Percentiles rank a stretch among this genome's conserved stretches.
Evolutionary conservation across 2,888 invertebrate species (phyloP).

Genomic region (Nephrotoma appendiculata): DNA sequence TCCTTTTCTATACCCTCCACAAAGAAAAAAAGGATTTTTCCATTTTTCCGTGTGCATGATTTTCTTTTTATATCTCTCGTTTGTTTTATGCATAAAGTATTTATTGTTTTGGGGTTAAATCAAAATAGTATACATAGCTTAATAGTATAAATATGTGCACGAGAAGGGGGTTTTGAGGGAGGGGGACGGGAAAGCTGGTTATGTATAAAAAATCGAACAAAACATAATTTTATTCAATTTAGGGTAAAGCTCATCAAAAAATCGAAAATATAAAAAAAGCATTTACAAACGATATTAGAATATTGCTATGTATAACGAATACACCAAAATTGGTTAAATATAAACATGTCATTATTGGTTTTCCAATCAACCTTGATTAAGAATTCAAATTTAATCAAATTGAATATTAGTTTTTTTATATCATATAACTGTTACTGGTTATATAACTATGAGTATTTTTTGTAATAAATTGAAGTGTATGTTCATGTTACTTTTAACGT

Average conservation of each 20-base stretch:
- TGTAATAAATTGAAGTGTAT: not conserved
- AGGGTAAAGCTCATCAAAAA: not conserved
- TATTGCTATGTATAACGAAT: not conserved
- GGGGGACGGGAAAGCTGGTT: not conserved
- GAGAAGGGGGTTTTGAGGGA: not conserved
- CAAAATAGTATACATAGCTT: not conserved
- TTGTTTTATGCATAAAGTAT: not conserved
- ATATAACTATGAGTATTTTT: not conserved
- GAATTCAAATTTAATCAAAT: not conserved
- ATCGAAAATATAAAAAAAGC: not conserved
- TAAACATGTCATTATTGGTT: not conserved
- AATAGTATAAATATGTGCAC: not conserved
- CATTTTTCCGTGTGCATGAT: not conserved
- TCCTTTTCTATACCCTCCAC: not conserved
- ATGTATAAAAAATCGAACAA: not conserved
- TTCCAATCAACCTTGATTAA: not conserved
- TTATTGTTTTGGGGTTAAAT: not conserved
- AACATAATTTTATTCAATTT: not conserved
- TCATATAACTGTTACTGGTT: not conserved
- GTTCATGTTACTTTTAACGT: not conserved
- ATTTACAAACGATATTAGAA: not conserved
- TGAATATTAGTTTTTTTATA: not conserved
- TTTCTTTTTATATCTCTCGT: not conserved
- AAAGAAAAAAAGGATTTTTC: too few relatives aligned
- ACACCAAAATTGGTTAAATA: not conserved